Base-by-base conservation (phyloP, 1,140 invertebrate species). In the Brachionus paranguensis region DNA sequence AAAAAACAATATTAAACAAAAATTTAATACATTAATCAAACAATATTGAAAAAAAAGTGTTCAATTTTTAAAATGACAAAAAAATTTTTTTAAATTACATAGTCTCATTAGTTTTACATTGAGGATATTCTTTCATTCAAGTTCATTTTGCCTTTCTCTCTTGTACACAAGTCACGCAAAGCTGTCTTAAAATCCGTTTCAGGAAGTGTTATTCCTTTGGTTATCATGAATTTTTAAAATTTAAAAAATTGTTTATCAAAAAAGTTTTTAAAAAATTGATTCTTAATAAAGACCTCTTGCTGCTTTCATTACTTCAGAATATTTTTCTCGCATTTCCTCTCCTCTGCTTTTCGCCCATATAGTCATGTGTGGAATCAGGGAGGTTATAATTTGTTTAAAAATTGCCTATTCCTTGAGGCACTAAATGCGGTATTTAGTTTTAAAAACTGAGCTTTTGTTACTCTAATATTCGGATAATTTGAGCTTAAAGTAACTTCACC, bases 221-320 rank as follows among this genome's bases (percentile, higher is more conserved):
- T 24, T 17, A 3, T 55, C 53, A 55, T 55, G 6, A 55, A 55
- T 47, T 55, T 7, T 55, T 17, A 60, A 60, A 60, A 60, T 1
- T 60, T 20, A 60, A 60, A 60, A 60, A 17, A 8, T n/a, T n/a
- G n/a, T n/a, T n/a, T 24, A 55, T 50, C 47, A 50, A 50, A 50
- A 47, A 50, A 50, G 5, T 1, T n/a, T 14, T 14, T 24, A 55
- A 55, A 55, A 7, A 55, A 17, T 24, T n/a, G 17, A 2, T 55
- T 55, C 45, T n/a, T 14, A 55, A 55, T 68, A 11, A 68, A 68
- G n/a, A 68, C 64, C 64, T 68, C 64, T 68, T 68, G 64, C 64
- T 68, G 24, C 64, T 37, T 68, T 37, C 27, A 68, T 68, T 68
- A 68, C n/a, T 2, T 68, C 33, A 33, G 7, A 11, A 29, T 68